Evolutionary conservation across 2,888 invertebrate genomes (phyloP), one percentile per base, ranked within the genome.

Genomic region (Lucinisca nassula): DNA sequence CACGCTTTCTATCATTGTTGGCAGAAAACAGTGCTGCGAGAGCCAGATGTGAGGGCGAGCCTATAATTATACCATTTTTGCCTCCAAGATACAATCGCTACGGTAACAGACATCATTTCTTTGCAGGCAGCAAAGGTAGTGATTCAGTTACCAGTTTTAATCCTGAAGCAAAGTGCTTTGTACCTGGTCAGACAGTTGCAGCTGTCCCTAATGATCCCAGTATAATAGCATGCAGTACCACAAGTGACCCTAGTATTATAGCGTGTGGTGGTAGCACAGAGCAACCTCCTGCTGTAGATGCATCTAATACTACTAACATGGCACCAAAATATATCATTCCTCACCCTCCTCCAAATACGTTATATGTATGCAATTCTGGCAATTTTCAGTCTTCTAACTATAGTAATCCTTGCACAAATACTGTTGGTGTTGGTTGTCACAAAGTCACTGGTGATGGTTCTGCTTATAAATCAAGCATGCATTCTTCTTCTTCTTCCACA

Each of bases 21-120:
- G 93, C 93, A 1, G 93, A 93, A 45, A 92, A 91, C 37, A 94
- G 93, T 85, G 92, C 93, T 17, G 94, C 94, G 45, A 93, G 93
- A 78, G 92, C 93, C 1, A 90, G 94, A 0, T 94, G 94, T 88
- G 95, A 95, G 77, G 95, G 95, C 8, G 94, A 94, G 70, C 95
- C 95, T 17, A 94, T 95, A 61, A 94, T 94, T 72, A 88, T 94
- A 76, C 94, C 92, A 37, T 89, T 84, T 61, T 49, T 88, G 8
- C 91, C 92, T 1, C 86, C 88, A 40, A 88, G 81, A 79, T 83
- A 83, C 32, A 75, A 87, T 61, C 72, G 78, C 55, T 35, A 67
- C 35, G 35, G 17, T 27, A 67, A 67, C 35, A 32, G 67, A 32
- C 24, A 27, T n/a, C 27, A 58, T 2, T 49, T 27, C n/a, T 14